Base-by-base conservation (phyloP, 2,113 vertebrate genomes). In the Gobiocypris rarus region DNA sequence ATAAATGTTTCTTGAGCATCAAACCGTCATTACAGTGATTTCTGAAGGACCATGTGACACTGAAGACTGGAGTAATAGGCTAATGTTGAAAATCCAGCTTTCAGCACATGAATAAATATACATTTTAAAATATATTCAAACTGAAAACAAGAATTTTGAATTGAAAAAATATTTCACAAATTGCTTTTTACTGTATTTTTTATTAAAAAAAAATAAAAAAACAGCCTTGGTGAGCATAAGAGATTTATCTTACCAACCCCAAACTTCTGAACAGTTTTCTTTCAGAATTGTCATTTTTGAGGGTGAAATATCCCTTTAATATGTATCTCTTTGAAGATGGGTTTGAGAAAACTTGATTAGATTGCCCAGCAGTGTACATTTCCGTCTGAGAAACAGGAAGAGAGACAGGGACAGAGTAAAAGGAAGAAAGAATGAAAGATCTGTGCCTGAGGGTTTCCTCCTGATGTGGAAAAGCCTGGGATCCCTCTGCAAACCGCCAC, bases 391-490 rank as follows among this genome's bases (percentile, higher is more conserved):
- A 24, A 74, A 56, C 58, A 43, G 43, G n/a, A 9, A 83, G 9
- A 45, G n/a, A 28, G 11, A 56, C 10, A 43, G 28, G 38, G 15
- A 28, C 26, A 70, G 22, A 73, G 70, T 48, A 43, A 73, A 48
- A 26, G 41, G 5, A n/a, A 8, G 41, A 45, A 34, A 9, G 11
- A 71, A 15, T 45, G 17, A 43, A 54, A 59, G 50, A 17, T 38
- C 38, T 15, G 50, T 6, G 9, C n/a, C 59, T 19, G 45, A 70
- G 61, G 75, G 56, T 61, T 78, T 78, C 34, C 75, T 43, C 56
- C 56, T 48, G 31, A 61, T 78, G 34, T 78, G 56, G 54, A 78
- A 78, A 59, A 78, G 75, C 75, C 56, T 41, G 34, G n/a, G 75
- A 78, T 48, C 80, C 48, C 45, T 54, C 61, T 67, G 43, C 61